Evolutionary conservation across 2,797 vertebrate genomes (phyloP), one percentile per base, ranked within the genome.

Genomic region (Anableps anableps): DNA sequence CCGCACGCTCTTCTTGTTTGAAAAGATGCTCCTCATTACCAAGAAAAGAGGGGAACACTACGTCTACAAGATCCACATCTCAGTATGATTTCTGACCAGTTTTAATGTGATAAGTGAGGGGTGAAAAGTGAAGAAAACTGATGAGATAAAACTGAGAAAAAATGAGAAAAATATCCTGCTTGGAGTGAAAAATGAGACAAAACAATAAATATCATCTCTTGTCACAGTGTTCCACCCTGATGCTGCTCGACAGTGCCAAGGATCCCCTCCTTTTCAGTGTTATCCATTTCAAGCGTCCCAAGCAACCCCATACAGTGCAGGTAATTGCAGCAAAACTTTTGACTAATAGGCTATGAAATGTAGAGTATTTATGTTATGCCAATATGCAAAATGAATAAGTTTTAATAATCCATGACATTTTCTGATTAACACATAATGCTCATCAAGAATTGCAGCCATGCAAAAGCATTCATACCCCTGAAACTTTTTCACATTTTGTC

Each of bases 1-100:
- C 76, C 96, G 98, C 13, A 97, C 97, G 0, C 97, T 99, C 82
- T 99, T 99, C 92, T 97, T 99, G 85, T 99, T 99, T 0, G 97
- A 99, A 88, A 98, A 96, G 91, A 96, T 96, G 47, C 95, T 99
- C 45, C 96, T 99, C 84, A 96, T 99, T 92, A 97, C 98, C 87
- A 99, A 97, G 94, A 99, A 97, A 86, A 95, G 98, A 0, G 98
- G 97, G 0, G 98, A 99, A 60, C 97, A 98, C 89, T 99, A 97
- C 0, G 80, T 98, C 89, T 99, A 97, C 95, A 99, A 99, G 94
- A 97, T 86, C 19, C 95, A 99, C 89, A 99, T 99, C 87, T 97
- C 94, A 58, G 98, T 99, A 96, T 55, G 64, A 2, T 16, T 80
- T 82, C 84, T 75, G 0, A 60, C 5, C 8, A 38, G 48, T 45